These are phyloP conservation scores for Apodemus agrarius DNA, from an alignment of 2,797 vertebrate species.

Conservation along the genomic window DNA sequence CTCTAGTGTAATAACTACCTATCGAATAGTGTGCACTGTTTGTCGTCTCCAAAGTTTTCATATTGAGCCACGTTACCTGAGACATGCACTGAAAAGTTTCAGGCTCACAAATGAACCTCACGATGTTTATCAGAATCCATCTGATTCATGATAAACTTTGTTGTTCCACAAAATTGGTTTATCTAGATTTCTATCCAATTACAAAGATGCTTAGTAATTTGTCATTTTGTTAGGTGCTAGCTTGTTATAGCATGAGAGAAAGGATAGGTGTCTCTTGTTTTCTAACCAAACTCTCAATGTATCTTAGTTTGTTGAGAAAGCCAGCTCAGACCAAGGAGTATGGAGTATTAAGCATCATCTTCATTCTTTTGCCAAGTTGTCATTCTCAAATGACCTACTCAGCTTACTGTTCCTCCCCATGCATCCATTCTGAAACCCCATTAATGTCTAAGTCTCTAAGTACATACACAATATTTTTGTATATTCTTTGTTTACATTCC, in stretches of 20 bases:
- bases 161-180: not conserved
- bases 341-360: no score
- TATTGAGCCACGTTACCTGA: not conserved
- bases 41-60: not conserved
- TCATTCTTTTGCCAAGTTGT: not conserved
- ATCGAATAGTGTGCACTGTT: not conserved
- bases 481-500: no score
- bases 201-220: slow-evolving; percentile 7
- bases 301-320: not conserved
- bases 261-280: not conserved
- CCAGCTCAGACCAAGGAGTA: not conserved
- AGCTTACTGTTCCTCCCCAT: not conserved
- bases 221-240: not conserved
- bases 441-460: not conserved
- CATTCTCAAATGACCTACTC: not conserved
- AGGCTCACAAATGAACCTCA: not conserved
- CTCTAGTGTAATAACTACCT: not conserved
- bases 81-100: not conserved
- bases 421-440: not conserved
- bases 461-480: not conserved
- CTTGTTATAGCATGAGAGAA: not conserved
- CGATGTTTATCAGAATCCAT: not conserved
- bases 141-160: not conserved
- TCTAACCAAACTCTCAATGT: not conserved
- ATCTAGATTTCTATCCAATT: not conserved